Percentiles rank a stretch among this genome's conserved stretches.
Evolutionary conservation across 2,113 vertebrate genomes (phyloP).

Genomic region (Dicentrarchus labrax): DNA sequence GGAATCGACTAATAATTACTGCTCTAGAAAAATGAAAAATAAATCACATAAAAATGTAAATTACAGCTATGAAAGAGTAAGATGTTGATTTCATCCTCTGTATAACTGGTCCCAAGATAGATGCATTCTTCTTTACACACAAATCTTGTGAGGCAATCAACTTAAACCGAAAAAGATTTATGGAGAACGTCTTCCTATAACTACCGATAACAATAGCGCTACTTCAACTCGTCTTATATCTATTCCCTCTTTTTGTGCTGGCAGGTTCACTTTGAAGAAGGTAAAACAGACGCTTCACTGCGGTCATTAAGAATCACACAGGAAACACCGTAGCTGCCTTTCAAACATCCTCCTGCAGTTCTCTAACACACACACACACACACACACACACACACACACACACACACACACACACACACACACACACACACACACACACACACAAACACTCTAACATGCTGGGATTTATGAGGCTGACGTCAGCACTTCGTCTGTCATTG

Average conservation of each 20-base stretch:
- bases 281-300: slow-evolving; percentile 7
- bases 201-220: background rate
- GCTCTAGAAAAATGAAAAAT: background rate
- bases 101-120: too few species aligned
- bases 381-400: slow-evolving; percentile 26
- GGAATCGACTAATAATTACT: background rate
- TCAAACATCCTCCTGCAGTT: slow-evolving; percentile 50
- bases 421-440: slow-evolving; percentile 4
- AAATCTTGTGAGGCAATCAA: background rate
- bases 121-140: too few species aligned
- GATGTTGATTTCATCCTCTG: background rate
- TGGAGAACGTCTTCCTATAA: background rate
- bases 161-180: background rate
- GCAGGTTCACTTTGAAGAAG: background rate
- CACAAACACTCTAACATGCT: background rate
- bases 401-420: slow-evolving; percentile 3
- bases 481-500: slow-evolving; percentile 61
- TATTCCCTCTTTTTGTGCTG: background rate
- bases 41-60: background rate
- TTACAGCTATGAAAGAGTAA: background rate
- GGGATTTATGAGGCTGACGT: slow-evolving; percentile 9
- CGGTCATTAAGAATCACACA: slow-evolving; percentile 21
- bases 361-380: slow-evolving; percentile 2
- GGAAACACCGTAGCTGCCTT: slow-evolving; percentile 39
- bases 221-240: background rate